Conservation (phyloP, 2,113 vertebrate genomes). For the Zosterops hypoxanthus region DNA sequence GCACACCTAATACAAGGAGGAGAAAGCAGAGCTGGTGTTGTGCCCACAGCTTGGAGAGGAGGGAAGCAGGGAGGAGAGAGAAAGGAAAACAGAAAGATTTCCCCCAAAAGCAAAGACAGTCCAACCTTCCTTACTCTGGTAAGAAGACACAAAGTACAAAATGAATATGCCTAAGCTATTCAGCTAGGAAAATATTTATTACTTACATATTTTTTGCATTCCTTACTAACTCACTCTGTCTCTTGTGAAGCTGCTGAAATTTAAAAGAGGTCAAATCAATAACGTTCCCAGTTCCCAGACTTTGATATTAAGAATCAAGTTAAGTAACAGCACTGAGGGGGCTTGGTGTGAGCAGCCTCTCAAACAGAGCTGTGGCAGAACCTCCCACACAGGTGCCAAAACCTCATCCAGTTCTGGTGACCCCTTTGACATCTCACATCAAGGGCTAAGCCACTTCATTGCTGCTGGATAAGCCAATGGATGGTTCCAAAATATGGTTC, state of each 20-base stretch:
- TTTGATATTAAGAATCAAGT: constrained; percentile 21
- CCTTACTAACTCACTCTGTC: constrained; percentile 72
- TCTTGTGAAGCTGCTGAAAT: constrained; percentile 72
- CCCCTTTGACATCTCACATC: background rate
- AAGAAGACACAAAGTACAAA: constrained; percentile 56
- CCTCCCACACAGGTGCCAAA: background rate
- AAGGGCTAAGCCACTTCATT: background rate
- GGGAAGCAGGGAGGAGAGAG: constrained; percentile 16
- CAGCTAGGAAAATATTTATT: constrained; percentile 61
- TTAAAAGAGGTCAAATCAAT: constrained; percentile 73
- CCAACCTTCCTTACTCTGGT: constrained; percentile 63
- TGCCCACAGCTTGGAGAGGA: constrained; percentile 67
- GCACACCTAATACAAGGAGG: constrained; percentile 69
- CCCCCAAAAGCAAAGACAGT: constrained; percentile 73
- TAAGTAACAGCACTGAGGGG: constrained; percentile 13
- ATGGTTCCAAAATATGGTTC: background rate
- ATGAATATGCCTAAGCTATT: constrained; percentile 55
- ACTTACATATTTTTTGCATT: constrained; percentile 57
- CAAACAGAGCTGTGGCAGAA: too few relatives aligned
- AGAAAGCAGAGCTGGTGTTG: constrained; percentile 63
- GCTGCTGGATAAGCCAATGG: background rate
- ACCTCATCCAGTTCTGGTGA: background rate
- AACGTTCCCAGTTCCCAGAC: constrained; percentile 40
- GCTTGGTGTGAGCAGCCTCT: background rate
- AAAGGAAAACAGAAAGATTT: constrained; percentile 51